phyloP scores from a whole-genome alignment of 1,140 invertebrate genomes.

The Drosophila funebris region DNA sequence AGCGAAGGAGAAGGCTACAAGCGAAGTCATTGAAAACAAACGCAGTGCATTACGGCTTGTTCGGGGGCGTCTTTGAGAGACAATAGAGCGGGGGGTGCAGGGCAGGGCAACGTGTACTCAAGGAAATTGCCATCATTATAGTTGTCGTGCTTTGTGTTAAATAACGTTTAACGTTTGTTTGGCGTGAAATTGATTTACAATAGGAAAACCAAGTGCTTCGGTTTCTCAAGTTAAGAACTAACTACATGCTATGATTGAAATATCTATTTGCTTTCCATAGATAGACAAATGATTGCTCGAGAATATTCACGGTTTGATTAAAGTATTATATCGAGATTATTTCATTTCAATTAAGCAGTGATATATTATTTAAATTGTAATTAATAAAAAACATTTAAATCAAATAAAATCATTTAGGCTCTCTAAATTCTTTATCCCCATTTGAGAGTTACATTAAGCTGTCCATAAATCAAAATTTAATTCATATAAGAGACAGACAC shows the following conservation, averaged over 20 bases:
- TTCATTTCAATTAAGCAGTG: too few species aligned
- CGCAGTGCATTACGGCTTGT: conserved; percentile 15
- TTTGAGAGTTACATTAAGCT: conserved; percentile 5
- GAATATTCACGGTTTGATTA: too few species aligned
- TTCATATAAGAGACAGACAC: neutral
- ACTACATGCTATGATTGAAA: neutral
- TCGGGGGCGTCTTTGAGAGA: conserved; percentile 4
- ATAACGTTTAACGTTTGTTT: conserved; percentile 79
- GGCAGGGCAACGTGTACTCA: conserved; percentile 60
- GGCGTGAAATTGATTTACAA: conserved; percentile 75
- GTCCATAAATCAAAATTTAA: neutral
- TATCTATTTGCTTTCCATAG: neutral
- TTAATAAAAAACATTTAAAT: too few species aligned
- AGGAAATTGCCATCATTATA: conserved; percentile 83
- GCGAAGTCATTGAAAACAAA: conserved; percentile 38
- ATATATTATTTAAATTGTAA: too few species aligned
- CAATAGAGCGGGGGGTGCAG: neutral
- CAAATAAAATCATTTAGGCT: too few species aligned
- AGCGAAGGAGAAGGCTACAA: conserved; percentile 30
- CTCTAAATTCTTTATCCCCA: neutral
- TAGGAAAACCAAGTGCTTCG: conserved; percentile 16
- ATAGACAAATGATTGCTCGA: neutral
- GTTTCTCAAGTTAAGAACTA: neutral
- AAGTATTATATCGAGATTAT: too few species aligned
- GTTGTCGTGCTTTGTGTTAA: conserved; percentile 70